Evolutionary conservation across 1,140 invertebrate species (phyloP).

Genomic region (Brachionus rotundiformis): DNA sequence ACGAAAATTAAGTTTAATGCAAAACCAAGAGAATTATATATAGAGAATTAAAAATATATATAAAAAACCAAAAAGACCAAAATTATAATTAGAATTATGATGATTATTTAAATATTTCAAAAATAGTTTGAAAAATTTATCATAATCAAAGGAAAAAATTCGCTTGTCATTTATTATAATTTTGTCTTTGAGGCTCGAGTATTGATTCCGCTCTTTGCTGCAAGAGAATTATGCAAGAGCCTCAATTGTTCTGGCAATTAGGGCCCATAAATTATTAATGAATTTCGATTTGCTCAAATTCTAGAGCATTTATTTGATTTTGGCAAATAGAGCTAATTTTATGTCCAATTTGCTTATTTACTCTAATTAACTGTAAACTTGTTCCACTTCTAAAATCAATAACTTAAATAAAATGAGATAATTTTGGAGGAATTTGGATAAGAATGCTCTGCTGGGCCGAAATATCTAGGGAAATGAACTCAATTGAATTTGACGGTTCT

Average conservation of each 20-base stretch:
- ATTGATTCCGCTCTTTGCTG: background rate
- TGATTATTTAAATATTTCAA: slow-evolving; percentile 23
- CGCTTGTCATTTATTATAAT: slow-evolving; percentile 3
- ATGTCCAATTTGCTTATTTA: background rate
- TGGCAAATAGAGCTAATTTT: slow-evolving; percentile 4
- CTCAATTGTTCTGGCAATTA: background rate
- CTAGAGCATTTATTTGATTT: background rate
- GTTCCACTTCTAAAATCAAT: slow-evolving; percentile 8
- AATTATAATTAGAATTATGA: slow-evolving; percentile 8
- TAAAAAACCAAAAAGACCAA: background rate
- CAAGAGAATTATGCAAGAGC: background rate
- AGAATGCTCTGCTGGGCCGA: no score
- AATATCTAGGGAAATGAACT: no score
- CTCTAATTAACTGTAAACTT: no score
- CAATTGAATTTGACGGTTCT: no score
- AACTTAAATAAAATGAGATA: background rate
- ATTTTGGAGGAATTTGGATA: no score
- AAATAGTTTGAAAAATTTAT: slow-evolving; percentile 17
- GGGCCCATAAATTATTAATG: background rate
- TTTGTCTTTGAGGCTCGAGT: background rate
- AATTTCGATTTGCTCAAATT: slow-evolving; percentile 3
- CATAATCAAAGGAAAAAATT: background rate
- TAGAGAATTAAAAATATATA: background rate
- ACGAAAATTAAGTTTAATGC: background rate
- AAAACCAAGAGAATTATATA: background rate